These are phyloP conservation scores for Anseranas semipalmata DNA, from an alignment of 2,113 vertebrate species.

Conservation along the genomic window DNA sequence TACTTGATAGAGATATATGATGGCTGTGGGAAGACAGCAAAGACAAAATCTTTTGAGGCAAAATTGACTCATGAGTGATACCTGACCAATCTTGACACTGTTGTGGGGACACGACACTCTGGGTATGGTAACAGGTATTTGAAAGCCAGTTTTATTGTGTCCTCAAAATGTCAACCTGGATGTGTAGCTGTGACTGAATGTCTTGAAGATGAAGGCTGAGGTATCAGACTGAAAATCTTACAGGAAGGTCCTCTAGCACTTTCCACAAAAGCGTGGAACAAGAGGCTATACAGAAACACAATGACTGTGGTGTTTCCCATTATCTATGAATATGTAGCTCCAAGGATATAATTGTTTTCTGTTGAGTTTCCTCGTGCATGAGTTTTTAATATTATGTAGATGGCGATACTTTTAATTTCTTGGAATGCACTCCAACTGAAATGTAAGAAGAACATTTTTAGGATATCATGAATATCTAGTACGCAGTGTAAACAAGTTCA, in stretches of 20 bases:
- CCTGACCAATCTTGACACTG: background rate
- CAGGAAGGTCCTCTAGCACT: background rate
- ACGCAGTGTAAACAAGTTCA: background rate
- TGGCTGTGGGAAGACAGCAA: background rate
- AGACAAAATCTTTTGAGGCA: background rate
- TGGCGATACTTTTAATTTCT: background rate
- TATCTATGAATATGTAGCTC: background rate
- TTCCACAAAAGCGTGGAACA: background rate
- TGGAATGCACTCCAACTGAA: background rate
- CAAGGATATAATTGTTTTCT: background rate
- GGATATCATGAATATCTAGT: background rate
- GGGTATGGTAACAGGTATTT: background rate
- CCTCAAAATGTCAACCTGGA: background rate
- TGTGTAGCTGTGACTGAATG: background rate
- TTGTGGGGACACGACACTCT: rapidly evolving
- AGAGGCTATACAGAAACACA: background rate
- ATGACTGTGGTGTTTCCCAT: background rate
- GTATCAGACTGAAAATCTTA: background rate
- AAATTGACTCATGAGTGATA: background rate
- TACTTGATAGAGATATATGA: background rate
- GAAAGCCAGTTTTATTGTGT: background rate
- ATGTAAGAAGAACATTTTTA: background rate
- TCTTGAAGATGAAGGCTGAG: background rate
- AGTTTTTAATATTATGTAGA: background rate
- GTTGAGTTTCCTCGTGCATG: background rate